These are phyloP conservation scores for Hirtodrosophila trivittata DNA, from an alignment of 2,888 invertebrate species.

Conservation along the genomic window DNA sequence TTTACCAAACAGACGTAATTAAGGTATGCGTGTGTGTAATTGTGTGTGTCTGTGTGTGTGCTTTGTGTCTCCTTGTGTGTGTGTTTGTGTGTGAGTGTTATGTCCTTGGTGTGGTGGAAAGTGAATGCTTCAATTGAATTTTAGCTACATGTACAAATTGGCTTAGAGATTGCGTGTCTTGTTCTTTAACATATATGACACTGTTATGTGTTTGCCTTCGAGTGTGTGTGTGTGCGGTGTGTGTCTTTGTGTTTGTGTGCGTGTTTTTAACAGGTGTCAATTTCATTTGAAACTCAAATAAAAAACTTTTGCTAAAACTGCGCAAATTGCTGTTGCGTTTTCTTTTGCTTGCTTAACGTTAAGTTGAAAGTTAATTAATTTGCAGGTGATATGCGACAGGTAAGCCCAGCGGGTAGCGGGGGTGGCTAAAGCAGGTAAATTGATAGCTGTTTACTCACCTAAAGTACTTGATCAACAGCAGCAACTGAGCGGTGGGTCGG, in stretches of 20 bases:
- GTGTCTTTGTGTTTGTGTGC: slow-evolving; percentile 22
- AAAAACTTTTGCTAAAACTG: slow-evolving; percentile 63
- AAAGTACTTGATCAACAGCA: slow-evolving; percentile 95
- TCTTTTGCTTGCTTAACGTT: slow-evolving; percentile 50
- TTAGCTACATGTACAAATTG: slow-evolving; percentile 74
- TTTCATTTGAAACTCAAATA: slow-evolving; percentile 76
- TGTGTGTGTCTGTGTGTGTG: slow-evolving; percentile 22
- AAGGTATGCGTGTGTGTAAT: slow-evolving; percentile 56
- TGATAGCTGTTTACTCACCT: slow-evolving; percentile 86
- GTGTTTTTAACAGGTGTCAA: slow-evolving; percentile 73
- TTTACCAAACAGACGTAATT: slow-evolving; percentile 79
- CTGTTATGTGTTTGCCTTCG: neutral
- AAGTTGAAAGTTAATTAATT: slow-evolving; percentile 74
- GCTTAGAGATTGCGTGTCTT: slow-evolving; percentile 68
- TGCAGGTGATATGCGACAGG: slow-evolving; percentile 13
- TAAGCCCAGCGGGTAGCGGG: neutral
- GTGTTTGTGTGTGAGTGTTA: slow-evolving; percentile 14
- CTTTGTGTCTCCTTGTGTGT: slow-evolving; percentile 19
- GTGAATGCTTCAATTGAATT: slow-evolving; percentile 74
- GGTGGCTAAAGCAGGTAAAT: neutral
- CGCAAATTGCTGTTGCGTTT: slow-evolving; percentile 61
- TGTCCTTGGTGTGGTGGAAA: slow-evolving; percentile 36
- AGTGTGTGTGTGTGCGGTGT: slow-evolving; percentile 4
- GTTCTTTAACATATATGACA: slow-evolving; percentile 4
- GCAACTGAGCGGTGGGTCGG: slow-evolving; percentile 94